Base-by-base conservation (phyloP, 2,797 vertebrate genomes). In the Parotocinclus haroldoi region DNA sequence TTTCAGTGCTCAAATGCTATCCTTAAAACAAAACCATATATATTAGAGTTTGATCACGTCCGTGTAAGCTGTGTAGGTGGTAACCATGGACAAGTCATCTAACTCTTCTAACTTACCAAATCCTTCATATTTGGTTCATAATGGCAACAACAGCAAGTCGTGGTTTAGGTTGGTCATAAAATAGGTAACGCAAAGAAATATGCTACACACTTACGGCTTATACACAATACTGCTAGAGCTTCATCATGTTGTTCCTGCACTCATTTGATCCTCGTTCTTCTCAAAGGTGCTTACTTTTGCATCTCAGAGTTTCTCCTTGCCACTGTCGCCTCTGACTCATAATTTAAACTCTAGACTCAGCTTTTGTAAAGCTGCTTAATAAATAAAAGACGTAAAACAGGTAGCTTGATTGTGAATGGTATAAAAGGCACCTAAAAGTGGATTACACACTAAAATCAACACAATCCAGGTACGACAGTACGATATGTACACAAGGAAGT, bases 361-460 rank as follows among this genome's bases (percentile, higher is more conserved):
- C 37, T 64, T 12, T 49, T 38, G 38, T 49, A 51, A 14, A 7
- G n/a, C 45, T 46, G 45, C 12, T 12, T 3, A 7, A 17, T 16
- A 50, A 8, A 50, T 13, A 16, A 50, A n/a, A 14, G 8, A 50
- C 16, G 1, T 50, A 13, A 50, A 50, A 50, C 16, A 50, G 14
- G 62, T 39, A 40, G 51, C 48, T 56, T 61, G 27, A 66, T 57
- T 19, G 50, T 16, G 50, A 60, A 56, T 39, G 4, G 4, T 60
- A 55, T 11, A 60, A 77, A 90, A 91, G 89, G 90, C 89, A 91
- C 89, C 53, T 77, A 76, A 85, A 78, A 72, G 81, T 82, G 79
- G 79, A 85, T 81, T 81, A 72, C 76, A 79, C 76, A 83, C 78
- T 82, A 79, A 77, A 73, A 84, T 79, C 77, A 27, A 56, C 72